These are phyloP conservation scores for Yponomeuta evonymella DNA, from an alignment of 2,888 invertebrate genomes.

Conservation along the genomic window DNA sequence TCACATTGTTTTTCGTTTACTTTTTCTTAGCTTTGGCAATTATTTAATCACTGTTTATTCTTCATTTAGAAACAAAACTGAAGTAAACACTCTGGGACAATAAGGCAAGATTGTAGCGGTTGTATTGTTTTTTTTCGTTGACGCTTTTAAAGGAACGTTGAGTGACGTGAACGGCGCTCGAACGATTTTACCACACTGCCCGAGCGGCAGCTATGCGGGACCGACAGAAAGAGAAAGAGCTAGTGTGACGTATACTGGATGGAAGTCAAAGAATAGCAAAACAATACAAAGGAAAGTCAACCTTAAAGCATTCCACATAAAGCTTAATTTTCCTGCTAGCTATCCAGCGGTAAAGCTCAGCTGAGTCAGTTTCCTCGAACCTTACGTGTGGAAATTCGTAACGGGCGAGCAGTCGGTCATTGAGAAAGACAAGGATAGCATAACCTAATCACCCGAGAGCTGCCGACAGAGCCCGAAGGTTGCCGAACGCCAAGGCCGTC, in stretches of 20 bases:
- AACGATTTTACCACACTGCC: constrained; percentile 65
- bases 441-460: constrained; percentile 35
- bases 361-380: constrained; percentile 66
- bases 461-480: constrained; percentile 50
- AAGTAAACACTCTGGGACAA: constrained; percentile 1
- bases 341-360: constrained; percentile 31
- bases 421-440: constrained; percentile 56
- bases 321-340: constrained; percentile 35
- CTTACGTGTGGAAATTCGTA: constrained; percentile 64
- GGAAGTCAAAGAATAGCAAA: constrained; percentile 38
- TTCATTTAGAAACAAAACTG: neutral
- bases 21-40: neutral
- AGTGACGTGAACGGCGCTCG: constrained; percentile 43
- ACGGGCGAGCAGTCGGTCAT: constrained; percentile 50
- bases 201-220: constrained; percentile 60
- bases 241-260: constrained; percentile 45
- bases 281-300: constrained; percentile 30
- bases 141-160: constrained; percentile 38
- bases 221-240: constrained; percentile 69
- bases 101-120: neutral
- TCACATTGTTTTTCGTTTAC: constrained; percentile 5
- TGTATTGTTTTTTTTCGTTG: constrained; percentile 32
- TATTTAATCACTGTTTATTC: constrained; percentile 10
- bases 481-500: constrained; percentile 68
- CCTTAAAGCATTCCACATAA: constrained; percentile 33